These are phyloP conservation scores for Zaprionus davidi DNA, from an alignment of 1,140 invertebrate genomes.

Conservation along the genomic window DNA sequence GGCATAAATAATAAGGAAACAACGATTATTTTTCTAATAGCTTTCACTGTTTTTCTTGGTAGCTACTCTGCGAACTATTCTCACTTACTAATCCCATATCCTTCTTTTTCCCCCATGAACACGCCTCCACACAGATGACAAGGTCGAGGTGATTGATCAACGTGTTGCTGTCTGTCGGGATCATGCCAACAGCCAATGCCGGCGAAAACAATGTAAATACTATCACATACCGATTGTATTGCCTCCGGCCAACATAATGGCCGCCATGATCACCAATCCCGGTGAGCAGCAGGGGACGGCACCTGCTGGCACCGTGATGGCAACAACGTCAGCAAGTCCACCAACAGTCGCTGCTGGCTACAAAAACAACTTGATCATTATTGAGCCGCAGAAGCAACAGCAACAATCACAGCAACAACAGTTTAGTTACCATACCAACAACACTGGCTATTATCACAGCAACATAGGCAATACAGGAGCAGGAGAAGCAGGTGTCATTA, in stretches of 20 bases:
- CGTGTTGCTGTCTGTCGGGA: constrained; percentile 97
- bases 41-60: constrained; percentile 69
- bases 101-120: constrained; percentile 24
- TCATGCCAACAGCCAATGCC: constrained; percentile 95
- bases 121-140: constrained; percentile 89
- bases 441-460: constrained; percentile 37
- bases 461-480: constrained; percentile 48
- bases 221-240: constrained; percentile 95
- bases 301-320: constrained; percentile 28
- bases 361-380: constrained; percentile 78
- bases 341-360: constrained; percentile 47
- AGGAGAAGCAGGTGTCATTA: constrained; percentile 42
- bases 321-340: constrained; percentile 56
- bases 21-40: constrained; percentile 62
- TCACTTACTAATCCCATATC: constrained; percentile 10
- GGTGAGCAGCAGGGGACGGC: constrained; percentile 61
- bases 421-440: constrained; percentile 55
- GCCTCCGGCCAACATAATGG: constrained; percentile 88
- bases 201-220: constrained; percentile 96
- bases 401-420: constrained; percentile 52
- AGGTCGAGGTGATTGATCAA: constrained; percentile 96
- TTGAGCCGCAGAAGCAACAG: constrained; percentile 74
- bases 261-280: constrained; percentile 79
- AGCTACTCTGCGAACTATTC: not conserved
- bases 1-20: constrained; percentile 14